phyloP scores from a whole-genome alignment of 2,888 invertebrate genomes.

The Scaptomyza polygonia region DNA sequence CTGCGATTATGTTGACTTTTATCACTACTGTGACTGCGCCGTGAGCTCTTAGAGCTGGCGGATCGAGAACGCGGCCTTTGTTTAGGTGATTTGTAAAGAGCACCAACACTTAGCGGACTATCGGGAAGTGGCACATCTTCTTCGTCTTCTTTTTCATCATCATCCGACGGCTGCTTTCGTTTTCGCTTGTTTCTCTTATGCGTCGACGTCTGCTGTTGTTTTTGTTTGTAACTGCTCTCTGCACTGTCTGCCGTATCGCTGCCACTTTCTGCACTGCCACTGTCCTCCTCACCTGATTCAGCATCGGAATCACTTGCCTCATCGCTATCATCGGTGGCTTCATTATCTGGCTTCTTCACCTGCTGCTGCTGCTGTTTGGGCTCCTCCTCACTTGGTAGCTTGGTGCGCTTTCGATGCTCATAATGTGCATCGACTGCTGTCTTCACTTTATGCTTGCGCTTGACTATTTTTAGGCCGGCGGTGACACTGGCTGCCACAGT shows the following conservation, averaged over 20 bases:
- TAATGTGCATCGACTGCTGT: constrained; percentile 27
- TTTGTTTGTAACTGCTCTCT: constrained; percentile 54
- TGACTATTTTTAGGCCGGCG: constrained; percentile 79
- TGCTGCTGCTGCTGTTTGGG: constrained; percentile 74
- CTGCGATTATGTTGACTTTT: constrained; percentile 52
- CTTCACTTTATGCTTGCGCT: constrained; percentile 63
- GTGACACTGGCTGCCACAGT: constrained; percentile 82
- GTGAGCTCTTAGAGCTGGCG: constrained; percentile 65
- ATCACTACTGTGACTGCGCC: constrained; percentile 48
- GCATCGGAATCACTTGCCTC: constrained; percentile 53
- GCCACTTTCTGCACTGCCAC: constrained; percentile 50
- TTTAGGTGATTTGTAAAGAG: constrained; percentile 85
- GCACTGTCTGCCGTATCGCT: constrained; percentile 59
- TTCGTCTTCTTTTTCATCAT: constrained; percentile 65
- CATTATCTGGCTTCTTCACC: constrained; percentile 33
- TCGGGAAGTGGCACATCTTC: constrained; percentile 84
- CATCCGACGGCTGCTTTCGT: constrained; percentile 28
- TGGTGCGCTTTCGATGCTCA: constrained; percentile 69
- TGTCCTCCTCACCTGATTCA: constrained; percentile 39
- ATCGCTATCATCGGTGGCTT: constrained; percentile 48
- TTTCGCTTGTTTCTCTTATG: constrained; percentile 62
- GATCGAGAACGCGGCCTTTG: constrained; percentile 54
- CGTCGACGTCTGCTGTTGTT: constrained; percentile 24
- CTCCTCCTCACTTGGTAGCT: constrained; percentile 68
- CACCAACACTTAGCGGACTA: constrained; percentile 86